These are phyloP conservation scores for Ditylenchus weischeri DNA, from an alignment of 2,888 invertebrate genomes.

Conservation along the genomic window DNA sequence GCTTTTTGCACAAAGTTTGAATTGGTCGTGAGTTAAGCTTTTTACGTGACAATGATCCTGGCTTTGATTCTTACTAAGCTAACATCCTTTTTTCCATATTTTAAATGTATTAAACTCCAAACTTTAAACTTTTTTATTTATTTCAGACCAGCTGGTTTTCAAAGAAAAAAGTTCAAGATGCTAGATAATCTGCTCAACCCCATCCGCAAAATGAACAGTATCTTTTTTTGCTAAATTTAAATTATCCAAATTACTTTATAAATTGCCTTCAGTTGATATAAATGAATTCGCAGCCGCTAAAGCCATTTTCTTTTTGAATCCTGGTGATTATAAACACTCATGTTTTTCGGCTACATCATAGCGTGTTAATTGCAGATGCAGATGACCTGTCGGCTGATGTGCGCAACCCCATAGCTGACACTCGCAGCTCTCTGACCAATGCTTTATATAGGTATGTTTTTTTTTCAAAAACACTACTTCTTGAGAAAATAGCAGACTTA, in stretches of 20 bases:
- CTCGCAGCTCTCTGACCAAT: conserved; percentile 49
- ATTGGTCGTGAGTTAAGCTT: too few species aligned
- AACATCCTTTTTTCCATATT: too few species aligned
- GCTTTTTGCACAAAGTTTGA: too few species aligned
- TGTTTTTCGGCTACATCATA: neutral
- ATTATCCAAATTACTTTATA: neutral
- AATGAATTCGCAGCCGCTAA: conserved; percentile 57
- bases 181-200: conserved; percentile 55
- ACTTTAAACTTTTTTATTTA: neutral
- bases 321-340: conserved; percentile 38
- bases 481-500: conserved; percentile 23
- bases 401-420: conserved; percentile 43
- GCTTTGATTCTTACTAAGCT: too few species aligned
- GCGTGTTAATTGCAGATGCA: conserved; percentile 44
- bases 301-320: conserved; percentile 57
- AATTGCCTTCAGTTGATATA: conserved; percentile 38
- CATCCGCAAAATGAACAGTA: conserved; percentile 43
- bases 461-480: too few species aligned
- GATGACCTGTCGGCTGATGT: conserved; percentile 50
- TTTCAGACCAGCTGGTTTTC: conserved; percentile 44
- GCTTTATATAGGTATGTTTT: conserved; percentile 43
- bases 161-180: conserved; percentile 50
- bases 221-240: neutral
- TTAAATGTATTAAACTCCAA: too few species aligned
- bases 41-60: too few species aligned